A percentile compares a stretch with the other conserved stretches of the same genome.
Evolutionary conservation across 1,140 invertebrate genomes (phyloP).

Genomic region (Zelostemma sp.): DNA sequence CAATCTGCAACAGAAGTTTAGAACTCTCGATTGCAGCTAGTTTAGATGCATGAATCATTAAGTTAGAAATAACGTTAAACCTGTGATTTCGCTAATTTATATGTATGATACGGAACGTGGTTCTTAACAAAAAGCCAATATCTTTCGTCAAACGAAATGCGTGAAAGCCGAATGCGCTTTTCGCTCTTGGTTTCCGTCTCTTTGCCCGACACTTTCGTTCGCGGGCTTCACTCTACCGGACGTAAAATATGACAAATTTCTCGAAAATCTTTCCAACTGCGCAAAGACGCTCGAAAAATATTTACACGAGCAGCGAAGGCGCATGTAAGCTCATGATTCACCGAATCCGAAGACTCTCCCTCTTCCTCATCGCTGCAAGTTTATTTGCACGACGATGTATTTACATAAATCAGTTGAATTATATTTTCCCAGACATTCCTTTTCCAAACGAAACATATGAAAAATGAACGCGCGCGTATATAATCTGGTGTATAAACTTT

Average conservation of each 20-base stretch:
- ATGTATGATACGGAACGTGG: background rate
- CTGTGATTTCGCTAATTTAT: background rate
- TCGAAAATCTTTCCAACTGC: conserved; percentile 37
- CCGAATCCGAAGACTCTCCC: conserved; percentile 28
- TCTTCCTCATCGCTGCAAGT: conserved; percentile 23
- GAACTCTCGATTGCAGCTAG: conserved; percentile 28
- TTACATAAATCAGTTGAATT: conserved; percentile 42
- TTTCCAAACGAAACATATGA: conserved; percentile 9
- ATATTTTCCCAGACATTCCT: conserved; percentile 26
- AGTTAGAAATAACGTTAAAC: background rate
- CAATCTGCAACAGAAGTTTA: conserved; percentile 27
- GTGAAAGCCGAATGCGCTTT: background rate
- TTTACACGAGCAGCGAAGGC: conserved; percentile 30
- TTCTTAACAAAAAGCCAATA: background rate
- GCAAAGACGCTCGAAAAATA: conserved; percentile 37
- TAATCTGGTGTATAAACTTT: conserved; percentile 32
- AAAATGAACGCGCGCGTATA: conserved; percentile 29
- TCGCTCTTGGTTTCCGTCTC: background rate
- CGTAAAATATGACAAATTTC: conserved; percentile 39
- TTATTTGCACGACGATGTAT: conserved; percentile 42
- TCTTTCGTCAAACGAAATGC: background rate
- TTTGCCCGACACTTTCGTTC: conserved; percentile 25
- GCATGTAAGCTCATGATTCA: conserved; percentile 29
- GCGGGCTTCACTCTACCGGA: conserved; percentile 29
- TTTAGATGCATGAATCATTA: conserved; percentile 36